Percentiles rank a stretch among this genome's conserved stretches.
Evolutionary conservation across 2,888 invertebrate species (phyloP).

Genomic region (Andrena haemorrhoa): DNA sequence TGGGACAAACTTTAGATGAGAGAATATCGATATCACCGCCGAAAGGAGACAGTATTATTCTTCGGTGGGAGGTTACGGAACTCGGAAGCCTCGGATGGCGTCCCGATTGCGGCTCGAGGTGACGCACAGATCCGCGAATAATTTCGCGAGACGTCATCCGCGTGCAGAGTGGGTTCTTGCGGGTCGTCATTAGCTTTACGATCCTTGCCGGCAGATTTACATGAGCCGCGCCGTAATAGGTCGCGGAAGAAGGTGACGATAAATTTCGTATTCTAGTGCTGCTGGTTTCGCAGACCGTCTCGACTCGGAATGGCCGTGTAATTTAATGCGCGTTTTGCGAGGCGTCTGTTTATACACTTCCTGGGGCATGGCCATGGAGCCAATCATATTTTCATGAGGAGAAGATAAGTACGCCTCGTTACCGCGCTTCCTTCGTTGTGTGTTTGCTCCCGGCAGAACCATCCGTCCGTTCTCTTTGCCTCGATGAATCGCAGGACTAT

Average conservation of each 20-base stretch:
- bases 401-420: constrained; percentile 66
- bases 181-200: constrained; percentile 78
- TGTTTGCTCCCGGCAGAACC: constrained; percentile 36
- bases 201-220: constrained; percentile 75
- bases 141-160: constrained; percentile 42
- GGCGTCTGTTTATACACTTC: constrained; percentile 67
- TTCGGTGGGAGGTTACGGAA: constrained; percentile 41
- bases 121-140: constrained; percentile 2
- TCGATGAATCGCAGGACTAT: constrained; percentile 15
- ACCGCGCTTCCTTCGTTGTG: constrained; percentile 44
- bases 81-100: constrained; percentile 18
- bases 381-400: constrained; percentile 66
- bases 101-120: background rate
- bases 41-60: constrained; percentile 52
- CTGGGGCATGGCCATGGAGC: constrained; percentile 44
- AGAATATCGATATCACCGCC: constrained; percentile 56
- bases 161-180: constrained; percentile 37
- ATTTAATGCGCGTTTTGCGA: constrained; percentile 76
- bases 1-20: constrained; percentile 65
- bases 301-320: constrained; percentile 56
- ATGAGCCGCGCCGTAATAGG: constrained; percentile 75
- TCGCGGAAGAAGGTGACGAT: constrained; percentile 72
- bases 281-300: constrained; percentile 53
- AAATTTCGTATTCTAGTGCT: constrained; percentile 80
- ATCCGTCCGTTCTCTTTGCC: constrained; percentile 14